Percentiles rank a stretch among this genome's conserved stretches.
Evolutionary conservation across 1,140 invertebrate genomes (phyloP).

Genomic region (Bicyclus anynana): DNA sequence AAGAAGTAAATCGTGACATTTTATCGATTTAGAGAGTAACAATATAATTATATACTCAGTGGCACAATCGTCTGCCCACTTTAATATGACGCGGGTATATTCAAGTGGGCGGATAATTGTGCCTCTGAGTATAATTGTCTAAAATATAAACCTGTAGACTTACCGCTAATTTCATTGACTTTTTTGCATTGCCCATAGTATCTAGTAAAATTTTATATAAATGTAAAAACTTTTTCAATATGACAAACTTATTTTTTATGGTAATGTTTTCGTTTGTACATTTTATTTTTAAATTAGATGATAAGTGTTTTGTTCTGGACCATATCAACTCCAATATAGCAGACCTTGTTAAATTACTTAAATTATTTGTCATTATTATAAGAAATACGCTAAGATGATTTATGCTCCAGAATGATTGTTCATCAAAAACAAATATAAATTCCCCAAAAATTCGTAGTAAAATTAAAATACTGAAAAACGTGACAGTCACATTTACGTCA

Average conservation of each 20-base stretch:
- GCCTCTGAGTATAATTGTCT: too few species aligned
- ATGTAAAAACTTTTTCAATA: slow-evolving; percentile 1
- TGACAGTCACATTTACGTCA: not conserved
- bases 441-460: not conserved
- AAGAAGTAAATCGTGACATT: too few species aligned
- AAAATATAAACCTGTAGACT: too few species aligned
- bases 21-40: too few species aligned
- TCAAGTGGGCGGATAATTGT: too few species aligned
- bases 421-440: not conserved
- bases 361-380: not conserved
- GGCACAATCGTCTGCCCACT: too few species aligned
- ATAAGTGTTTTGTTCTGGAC: not conserved
- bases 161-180: slow-evolving; percentile 2
- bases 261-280: not conserved
- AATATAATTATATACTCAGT: too few species aligned
- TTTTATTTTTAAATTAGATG: not conserved
- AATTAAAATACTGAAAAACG: not conserved
- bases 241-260: not conserved
- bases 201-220: slow-evolving; percentile 9
- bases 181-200: not conserved
- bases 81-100: too few species aligned
- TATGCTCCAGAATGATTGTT: not conserved
- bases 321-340: not conserved
- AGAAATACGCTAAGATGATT: not conserved
- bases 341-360: not conserved